These are phyloP conservation scores for Atta texana DNA, from an alignment of 1,140 invertebrate species.

Conservation along the genomic window DNA sequence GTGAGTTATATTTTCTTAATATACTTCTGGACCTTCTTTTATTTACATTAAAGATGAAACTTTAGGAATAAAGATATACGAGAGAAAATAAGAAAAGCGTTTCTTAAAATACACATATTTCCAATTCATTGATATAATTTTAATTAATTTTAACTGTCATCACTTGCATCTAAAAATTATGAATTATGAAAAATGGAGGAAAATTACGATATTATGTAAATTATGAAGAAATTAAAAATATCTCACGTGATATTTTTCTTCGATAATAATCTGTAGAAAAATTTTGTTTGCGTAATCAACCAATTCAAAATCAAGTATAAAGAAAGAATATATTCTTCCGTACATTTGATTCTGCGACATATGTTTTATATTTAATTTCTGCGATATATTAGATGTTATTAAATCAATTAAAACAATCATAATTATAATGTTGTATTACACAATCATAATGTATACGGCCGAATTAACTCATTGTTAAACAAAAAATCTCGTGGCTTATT, in stretches of 20 bases:
- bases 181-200: background rate
- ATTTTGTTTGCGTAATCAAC: slow-evolving; percentile 1
- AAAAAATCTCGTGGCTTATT: background rate
- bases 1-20: slow-evolving; percentile 31
- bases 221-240: background rate
- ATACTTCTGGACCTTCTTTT: background rate
- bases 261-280: background rate
- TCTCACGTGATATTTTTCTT: background rate
- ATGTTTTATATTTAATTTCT: slow-evolving; percentile 13
- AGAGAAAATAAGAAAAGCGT: background rate
- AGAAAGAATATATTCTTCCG: background rate
- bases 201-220: background rate
- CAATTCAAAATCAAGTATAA: background rate
- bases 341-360: background rate
- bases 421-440: slow-evolving; percentile 27
- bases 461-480: background rate
- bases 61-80: background rate
- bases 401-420: slow-evolving; percentile 1
- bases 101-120: background rate
- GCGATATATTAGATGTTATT: background rate
- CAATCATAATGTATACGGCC: background rate
- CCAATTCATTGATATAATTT: background rate
- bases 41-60: background rate
- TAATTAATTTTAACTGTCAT: background rate
- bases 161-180: background rate